phyloP scores from a whole-genome alignment of 2,888 invertebrate genomes.

The Nudaria mundana region DNA sequence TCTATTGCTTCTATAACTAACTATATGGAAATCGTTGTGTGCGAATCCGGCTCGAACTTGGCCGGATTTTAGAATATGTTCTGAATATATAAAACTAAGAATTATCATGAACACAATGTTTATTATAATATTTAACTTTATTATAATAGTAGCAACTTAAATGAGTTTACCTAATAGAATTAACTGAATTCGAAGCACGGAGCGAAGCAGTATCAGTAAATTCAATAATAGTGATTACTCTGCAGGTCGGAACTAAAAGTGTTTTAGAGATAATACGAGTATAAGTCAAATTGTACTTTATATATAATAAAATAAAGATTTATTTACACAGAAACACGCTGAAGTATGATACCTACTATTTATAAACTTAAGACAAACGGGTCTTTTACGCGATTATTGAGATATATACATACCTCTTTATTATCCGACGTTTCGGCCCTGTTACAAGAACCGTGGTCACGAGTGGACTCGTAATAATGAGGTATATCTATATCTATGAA shows the following conservation, averaged over 20 bases:
- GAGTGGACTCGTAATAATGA: too few relatives aligned
- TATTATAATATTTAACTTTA: too few relatives aligned
- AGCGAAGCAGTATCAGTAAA: slow-evolving; percentile 61
- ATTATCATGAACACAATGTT: slow-evolving; percentile 34
- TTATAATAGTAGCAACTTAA: slow-evolving; percentile 59
- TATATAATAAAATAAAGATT: slow-evolving; percentile 13
- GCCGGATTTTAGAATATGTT: too few relatives aligned
- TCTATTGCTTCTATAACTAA: too few relatives aligned
- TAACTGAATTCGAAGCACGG: slow-evolving; percentile 66
- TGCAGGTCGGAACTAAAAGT: slow-evolving; percentile 57
- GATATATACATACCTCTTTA: too few relatives aligned
- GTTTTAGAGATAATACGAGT: slow-evolving; percentile 34
- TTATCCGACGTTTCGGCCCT: too few relatives aligned
- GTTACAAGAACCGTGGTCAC: too few relatives aligned
- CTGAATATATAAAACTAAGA: slow-evolving; percentile 12
- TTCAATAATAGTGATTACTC: slow-evolving; percentile 72
- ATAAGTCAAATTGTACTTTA: slow-evolving; percentile 35
- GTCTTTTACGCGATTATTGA: too few relatives aligned
- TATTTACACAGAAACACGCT: slow-evolving; percentile 12
- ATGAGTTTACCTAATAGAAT: slow-evolving; percentile 62
- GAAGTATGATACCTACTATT: slow-evolving; percentile 51
- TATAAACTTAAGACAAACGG: too few relatives aligned
- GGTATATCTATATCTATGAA: too few relatives aligned
- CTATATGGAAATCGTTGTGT: too few relatives aligned
- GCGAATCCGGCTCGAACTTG: too few relatives aligned